Evolutionary conservation across 1,140 invertebrate genomes (phyloP).

Genomic region (Harlomillsia oculata): DNA sequence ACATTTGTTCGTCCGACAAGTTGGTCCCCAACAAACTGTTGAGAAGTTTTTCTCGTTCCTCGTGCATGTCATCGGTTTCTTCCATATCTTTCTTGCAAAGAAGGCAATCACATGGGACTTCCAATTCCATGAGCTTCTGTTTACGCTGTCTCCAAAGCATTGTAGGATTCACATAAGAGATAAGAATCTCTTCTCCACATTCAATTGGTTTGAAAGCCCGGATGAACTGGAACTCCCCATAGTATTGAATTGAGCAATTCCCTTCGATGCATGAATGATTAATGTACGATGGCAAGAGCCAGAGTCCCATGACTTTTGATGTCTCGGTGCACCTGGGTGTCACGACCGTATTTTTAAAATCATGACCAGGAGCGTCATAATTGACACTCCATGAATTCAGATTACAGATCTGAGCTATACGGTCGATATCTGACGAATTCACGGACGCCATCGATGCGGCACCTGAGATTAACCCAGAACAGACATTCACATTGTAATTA

Average conservation of each 20-base stretch:
- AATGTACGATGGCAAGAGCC: conserved; percentile 8
- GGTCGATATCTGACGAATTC: too few species aligned
- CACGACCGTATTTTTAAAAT: too few species aligned
- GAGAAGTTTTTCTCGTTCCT: not conserved
- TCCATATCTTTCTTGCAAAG: not conserved
- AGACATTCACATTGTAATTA: too few species aligned
- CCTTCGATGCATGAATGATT: conserved; percentile 7
- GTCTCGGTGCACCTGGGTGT: too few species aligned
- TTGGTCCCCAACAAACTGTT: not conserved
- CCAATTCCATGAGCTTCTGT: not conserved
- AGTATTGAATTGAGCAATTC: not conserved
- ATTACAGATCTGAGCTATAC: too few species aligned
- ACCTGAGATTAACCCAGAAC: too few species aligned
- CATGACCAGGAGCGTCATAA: too few species aligned
- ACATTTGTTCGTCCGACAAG: too few species aligned
- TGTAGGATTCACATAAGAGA: not conserved
- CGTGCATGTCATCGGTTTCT: not conserved
- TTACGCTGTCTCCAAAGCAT: not conserved
- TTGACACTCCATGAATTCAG: too few species aligned
- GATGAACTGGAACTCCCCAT: conserved; percentile 1
- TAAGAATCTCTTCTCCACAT: conserved; percentile 5
- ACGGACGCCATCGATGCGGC: too few species aligned
- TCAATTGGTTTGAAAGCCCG: not conserved
- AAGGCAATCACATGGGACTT: not conserved
- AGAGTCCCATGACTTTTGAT: too few species aligned